phyloP scores from a whole-genome alignment of 2,797 vertebrate genomes.

The Anguilla pacifica region DNA sequence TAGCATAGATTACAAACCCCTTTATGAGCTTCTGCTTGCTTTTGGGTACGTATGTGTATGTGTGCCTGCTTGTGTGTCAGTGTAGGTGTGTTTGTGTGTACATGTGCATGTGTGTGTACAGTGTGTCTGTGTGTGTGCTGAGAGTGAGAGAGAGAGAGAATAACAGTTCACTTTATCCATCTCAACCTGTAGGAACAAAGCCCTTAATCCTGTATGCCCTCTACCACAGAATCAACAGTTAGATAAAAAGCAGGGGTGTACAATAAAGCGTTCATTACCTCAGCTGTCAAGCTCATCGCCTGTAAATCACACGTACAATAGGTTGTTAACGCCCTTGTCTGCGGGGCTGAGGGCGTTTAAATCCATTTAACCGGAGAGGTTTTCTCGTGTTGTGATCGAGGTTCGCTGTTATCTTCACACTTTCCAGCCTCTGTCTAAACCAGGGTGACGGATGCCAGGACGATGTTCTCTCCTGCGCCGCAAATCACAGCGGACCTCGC shows the following conservation, averaged over 20 bases:
- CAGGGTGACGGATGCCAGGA: background rate
- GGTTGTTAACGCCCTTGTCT: constrained; percentile 17
- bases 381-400: background rate
- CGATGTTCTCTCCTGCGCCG: background rate
- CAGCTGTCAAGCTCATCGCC: constrained; percentile 16
- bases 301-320: constrained; percentile 30
- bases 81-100: background rate
- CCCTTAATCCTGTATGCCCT: background rate
- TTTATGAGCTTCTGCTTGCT: background rate
- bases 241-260: constrained; percentile 6
- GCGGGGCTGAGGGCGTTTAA: constrained; percentile 1
- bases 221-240: background rate
- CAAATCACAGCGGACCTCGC: too few relatives aligned
- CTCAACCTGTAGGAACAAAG: background rate
- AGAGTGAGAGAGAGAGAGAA: background rate
- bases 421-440: background rate
- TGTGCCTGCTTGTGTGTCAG: background rate
- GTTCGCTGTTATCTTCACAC: background rate
- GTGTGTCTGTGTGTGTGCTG: background rate
- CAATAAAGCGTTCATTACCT: constrained; percentile 30
- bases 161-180: background rate
- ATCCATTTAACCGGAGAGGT: background rate
- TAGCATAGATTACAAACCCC: background rate
- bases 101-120: background rate
- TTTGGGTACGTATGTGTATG: background rate